Evolutionary conservation across 2,888 invertebrate genomes (phyloP), one percentile per base, ranked within the genome.

Genomic region (Cotesia congregata): DNA sequence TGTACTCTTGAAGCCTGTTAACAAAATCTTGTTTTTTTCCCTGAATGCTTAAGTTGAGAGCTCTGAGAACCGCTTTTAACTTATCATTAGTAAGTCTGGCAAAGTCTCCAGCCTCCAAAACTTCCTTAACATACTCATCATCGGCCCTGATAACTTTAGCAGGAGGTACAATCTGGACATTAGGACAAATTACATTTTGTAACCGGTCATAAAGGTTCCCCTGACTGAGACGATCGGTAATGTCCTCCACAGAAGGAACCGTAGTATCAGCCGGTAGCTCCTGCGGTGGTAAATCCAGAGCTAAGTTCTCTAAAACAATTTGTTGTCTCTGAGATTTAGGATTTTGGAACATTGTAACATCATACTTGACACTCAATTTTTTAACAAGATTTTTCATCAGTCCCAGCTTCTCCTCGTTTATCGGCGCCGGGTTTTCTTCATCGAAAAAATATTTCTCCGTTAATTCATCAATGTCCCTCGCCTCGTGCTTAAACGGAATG

Each of bases 401-500:
- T 0, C 9, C 40, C 7, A 74, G 0, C 15, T 70, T 41, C 15
- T 71, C 40, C 6, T 75, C 64, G n/a, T 20, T 39, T 17, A 39
- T 65, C 6, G 41, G 50, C 5, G 70, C 39, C 0, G 9, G 17
- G 9, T 59, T 39, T 7, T 67, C 67, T 6, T 67, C 61, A 59
- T 67, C 38, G 59, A 59, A 70, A 12, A 39, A 5, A 41, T 50
- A 73, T 2, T 40, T 20, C 0, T 69, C 38, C 5, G 38, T 15
- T 1, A 77, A 4, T 1, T 17, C 7, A 1, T 40, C 15, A 1
- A 70, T 4, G 5, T 38, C 41, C 20, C 71, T 60, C 20, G 61
- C 50, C 6, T 77, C 74, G n/a, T 74, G 71, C 9, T 30, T 30
- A 20, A 30, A 74, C 15, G 77, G 77, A 5, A 77, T 59, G 30